Percentiles rank a stretch among this genome's conserved stretches.
phyloP scores from a whole-genome alignment of 2,113 vertebrate genomes.

The Piaya cayana region DNA sequence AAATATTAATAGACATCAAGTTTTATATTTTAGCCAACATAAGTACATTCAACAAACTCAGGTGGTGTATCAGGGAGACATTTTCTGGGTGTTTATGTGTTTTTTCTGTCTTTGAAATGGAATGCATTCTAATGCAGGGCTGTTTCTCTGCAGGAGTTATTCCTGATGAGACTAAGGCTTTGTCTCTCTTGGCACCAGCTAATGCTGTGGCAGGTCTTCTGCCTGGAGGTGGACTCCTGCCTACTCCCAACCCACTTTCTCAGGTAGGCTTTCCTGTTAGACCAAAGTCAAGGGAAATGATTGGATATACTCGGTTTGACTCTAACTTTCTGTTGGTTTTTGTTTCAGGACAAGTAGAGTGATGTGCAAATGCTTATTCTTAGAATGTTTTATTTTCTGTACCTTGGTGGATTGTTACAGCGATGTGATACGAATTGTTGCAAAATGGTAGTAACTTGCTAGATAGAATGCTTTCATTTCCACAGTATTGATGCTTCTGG shows the following conservation, averaged over 20 bases:
- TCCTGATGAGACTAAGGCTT: constrained; percentile 99
- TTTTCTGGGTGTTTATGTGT: constrained; percentile 90
- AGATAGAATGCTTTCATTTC: neutral
- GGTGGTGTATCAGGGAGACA: constrained; percentile 86
- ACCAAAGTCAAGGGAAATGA: accelerated
- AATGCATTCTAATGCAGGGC: constrained; percentile 78
- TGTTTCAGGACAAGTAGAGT: neutral
- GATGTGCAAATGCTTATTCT: neutral
- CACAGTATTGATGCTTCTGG: neutral
- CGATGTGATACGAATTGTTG: accelerated
- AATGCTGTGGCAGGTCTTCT: constrained; percentile 99
- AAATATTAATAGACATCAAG: constrained; percentile 84
- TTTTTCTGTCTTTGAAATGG: constrained; percentile 78
- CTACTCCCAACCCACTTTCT: constrained; percentile 94
- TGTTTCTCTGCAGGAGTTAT: constrained; percentile 96
- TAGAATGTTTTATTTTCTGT: accelerated
- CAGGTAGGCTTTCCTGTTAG: constrained; percentile 73
- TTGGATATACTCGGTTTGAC: accelerated
- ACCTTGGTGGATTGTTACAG: neutral
- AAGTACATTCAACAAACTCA: constrained; percentile 86
- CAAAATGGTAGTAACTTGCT: accelerated
- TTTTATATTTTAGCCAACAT: constrained; percentile 86
- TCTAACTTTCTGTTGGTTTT: neutral
- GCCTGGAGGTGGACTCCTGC: constrained; percentile 98
- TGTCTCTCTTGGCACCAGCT: constrained; percentile 98